phyloP scores from a whole-genome alignment of 2,888 invertebrate species.

The Hirtodrosophila trivittata region DNA sequence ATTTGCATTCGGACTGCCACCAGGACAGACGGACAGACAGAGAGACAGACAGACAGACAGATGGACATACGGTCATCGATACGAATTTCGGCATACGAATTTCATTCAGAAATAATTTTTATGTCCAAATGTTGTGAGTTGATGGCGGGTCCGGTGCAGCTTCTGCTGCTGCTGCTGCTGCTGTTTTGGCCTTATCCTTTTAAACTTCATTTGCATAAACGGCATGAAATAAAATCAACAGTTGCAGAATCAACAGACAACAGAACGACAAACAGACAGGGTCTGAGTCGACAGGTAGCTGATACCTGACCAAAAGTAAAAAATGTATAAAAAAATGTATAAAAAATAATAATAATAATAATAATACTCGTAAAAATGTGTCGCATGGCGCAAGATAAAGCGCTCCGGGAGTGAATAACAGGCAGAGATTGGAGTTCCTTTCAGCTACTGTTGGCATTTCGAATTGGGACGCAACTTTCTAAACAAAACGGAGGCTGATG shows the following conservation, averaged over 20 bases:
- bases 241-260: slow-evolving; percentile 69
- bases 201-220: slow-evolving; percentile 78
- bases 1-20: slow-evolving; percentile 68
- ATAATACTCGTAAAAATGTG: slow-evolving; percentile 49
- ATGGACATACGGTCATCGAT: slow-evolving; percentile 56
- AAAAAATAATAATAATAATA: slow-evolving; percentile 46
- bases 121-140: slow-evolving; percentile 72
- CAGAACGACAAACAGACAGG: slow-evolving; percentile 21
- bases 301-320: slow-evolving; percentile 39
- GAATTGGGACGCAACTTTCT: not conserved
- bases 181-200: slow-evolving; percentile 68
- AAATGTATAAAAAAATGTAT: slow-evolving; percentile 18
- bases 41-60: slow-evolving; percentile 32
- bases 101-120: slow-evolving; percentile 78
- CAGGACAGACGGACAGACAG: slow-evolving; percentile 6
- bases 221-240: slow-evolving; percentile 77
- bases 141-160: slow-evolving; percentile 26
- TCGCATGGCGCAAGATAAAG: slow-evolving; percentile 67
- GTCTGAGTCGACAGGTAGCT: slow-evolving; percentile 63
- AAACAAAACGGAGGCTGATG: too few species aligned
- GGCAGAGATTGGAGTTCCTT: slow-evolving; percentile 59
- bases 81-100: slow-evolving; percentile 69
- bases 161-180: slow-evolving; percentile 43
- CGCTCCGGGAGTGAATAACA: slow-evolving; percentile 53
- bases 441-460: slow-evolving; percentile 36